A percentile compares a stretch with the other conserved stretches of the same genome.
These are phyloP conservation scores for Drosophila anomelani DNA, from an alignment of 2,888 invertebrate genomes.

Conservation along the genomic window DNA sequence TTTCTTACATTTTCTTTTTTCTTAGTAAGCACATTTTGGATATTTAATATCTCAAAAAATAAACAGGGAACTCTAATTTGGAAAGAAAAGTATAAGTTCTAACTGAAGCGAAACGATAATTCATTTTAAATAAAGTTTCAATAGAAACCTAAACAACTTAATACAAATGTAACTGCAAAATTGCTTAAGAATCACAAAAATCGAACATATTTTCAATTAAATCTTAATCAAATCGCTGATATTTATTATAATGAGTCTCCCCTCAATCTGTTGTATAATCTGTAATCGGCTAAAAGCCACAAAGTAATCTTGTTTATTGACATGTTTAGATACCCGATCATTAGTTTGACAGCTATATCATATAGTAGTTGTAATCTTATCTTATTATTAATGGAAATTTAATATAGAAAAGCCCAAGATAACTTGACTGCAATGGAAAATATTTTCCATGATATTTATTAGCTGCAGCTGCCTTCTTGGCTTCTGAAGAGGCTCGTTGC, in stretches of 20 bases:
- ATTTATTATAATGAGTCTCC: neutral
- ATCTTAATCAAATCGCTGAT: neutral
- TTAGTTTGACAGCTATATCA: slow-evolving; percentile 28
- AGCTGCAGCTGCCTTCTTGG: neutral
- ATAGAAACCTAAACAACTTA: too few species aligned
- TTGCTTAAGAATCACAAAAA: neutral
- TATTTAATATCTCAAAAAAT: neutral
- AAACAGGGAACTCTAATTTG: too few species aligned
- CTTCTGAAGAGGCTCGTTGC: neutral
- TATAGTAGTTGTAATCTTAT: slow-evolving; percentile 10
- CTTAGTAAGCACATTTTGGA: neutral
- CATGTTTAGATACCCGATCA: slow-evolving; percentile 33
- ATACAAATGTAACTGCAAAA: neutral
- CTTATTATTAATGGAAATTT: neutral
- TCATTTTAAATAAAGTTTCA: too few species aligned
- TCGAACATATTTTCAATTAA: neutral
- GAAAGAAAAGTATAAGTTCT: neutral
- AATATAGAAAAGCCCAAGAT: neutral
- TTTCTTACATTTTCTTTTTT: neutral
- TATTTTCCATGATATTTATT: neutral
- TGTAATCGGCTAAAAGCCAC: slow-evolving; percentile 19
- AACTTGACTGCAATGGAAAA: neutral
- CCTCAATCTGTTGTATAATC: neutral
- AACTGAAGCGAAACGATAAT: neutral
- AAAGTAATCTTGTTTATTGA: slow-evolving; percentile 39